These are phyloP conservation scores for Dinomys branickii DNA, from an alignment of 2,113 vertebrate species.

Conservation along the genomic window DNA sequence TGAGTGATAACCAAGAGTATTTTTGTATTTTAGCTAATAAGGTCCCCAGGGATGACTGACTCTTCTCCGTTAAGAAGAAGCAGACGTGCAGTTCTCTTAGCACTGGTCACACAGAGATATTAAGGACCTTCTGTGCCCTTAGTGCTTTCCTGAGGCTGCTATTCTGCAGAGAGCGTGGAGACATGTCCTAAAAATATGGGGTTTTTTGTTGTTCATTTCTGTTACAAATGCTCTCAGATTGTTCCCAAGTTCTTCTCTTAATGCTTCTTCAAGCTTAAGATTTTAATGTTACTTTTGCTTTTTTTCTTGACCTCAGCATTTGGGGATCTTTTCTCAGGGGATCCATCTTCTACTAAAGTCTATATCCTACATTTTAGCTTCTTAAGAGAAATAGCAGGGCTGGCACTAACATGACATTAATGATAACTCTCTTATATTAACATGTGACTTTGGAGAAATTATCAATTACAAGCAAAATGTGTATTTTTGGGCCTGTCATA, in stretches of 20 bases:
- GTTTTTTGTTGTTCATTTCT: not conserved
- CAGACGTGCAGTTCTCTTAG: not conserved
- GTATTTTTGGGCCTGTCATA: not conserved
- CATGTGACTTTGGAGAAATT: not conserved
- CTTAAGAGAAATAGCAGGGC: not conserved
- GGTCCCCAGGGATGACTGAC: conserved; percentile 14
- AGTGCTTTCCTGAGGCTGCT: not conserved
- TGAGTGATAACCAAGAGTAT: not conserved
- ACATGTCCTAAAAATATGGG: not conserved
- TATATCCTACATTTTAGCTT: not conserved
- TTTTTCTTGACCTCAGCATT: not conserved
- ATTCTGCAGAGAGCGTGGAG: not conserved
- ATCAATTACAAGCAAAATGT: not conserved
- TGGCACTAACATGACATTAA: not conserved
- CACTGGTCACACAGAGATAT: not conserved
- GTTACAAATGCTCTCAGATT: not conserved
- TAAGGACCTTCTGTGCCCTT: not conserved
- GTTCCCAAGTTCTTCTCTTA: not conserved
- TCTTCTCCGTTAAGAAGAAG: not conserved
- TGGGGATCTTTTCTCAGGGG: not conserved
- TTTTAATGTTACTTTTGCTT: not conserved
- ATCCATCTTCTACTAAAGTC: not conserved
- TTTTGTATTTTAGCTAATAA: conserved; percentile 50
- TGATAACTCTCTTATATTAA: not conserved
- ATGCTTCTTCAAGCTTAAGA: not conserved